Evolutionary conservation across 2,888 invertebrate species (phyloP).

Genomic region (Perizoma flavofasciatum): DNA sequence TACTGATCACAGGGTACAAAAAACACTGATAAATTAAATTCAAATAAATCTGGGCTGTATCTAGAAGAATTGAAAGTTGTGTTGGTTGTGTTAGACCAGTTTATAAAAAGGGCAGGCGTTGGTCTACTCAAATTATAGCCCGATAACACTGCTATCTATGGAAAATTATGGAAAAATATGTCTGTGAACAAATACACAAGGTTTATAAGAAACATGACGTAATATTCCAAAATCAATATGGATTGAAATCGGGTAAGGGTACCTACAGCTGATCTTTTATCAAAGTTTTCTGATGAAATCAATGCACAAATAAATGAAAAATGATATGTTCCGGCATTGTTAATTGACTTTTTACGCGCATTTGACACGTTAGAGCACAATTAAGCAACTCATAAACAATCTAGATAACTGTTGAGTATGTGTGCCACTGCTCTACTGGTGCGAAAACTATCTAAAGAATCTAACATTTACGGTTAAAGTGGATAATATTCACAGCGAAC

Average conservation of each 20-base stretch:
- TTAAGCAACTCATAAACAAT: conserved; percentile 19
- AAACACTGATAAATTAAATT: conserved; percentile 29
- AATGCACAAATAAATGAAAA: conserved; percentile 6
- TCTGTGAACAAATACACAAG: conserved; percentile 25
- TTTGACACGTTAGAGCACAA: conserved; percentile 21
- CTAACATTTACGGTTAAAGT: background rate
- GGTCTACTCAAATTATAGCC: conserved; percentile 29
- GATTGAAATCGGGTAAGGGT: conserved; percentile 1
- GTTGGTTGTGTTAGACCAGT: conserved; percentile 31
- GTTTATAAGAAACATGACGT: conserved; percentile 27
- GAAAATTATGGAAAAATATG: conserved; percentile 36
- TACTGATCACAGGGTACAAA: conserved; percentile 1
- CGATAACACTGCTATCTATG: conserved; percentile 36
- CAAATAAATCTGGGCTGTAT: conserved; percentile 26
- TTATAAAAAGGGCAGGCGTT: conserved; percentile 29
- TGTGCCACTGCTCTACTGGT: conserved; percentile 17
- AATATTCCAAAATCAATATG: conserved; percentile 27
- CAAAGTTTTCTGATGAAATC: conserved; percentile 7
- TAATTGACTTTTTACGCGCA: background rate
- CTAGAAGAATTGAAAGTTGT: conserved; percentile 37
- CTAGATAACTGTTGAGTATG: conserved; percentile 24
- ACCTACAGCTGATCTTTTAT: background rate
- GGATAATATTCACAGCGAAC: conserved; percentile 3
- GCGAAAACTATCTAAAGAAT: conserved; percentile 23
- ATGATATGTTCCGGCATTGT: background rate